phyloP scores from a whole-genome alignment of 2,113 vertebrate genomes.

The Crypturellus undulatus region DNA sequence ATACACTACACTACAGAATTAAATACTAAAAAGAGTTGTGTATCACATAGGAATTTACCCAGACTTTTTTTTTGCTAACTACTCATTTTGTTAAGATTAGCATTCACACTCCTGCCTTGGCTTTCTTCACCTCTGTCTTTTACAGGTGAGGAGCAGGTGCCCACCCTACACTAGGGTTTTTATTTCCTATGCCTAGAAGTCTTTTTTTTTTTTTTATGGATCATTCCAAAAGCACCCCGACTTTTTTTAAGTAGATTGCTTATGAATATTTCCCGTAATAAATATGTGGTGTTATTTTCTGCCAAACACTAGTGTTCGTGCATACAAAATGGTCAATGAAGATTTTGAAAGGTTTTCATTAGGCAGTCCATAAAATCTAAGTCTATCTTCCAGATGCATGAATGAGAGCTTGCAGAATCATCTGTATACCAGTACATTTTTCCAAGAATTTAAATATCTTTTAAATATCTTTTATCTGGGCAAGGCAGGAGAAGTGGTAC shows the following conservation, averaged over 20 bases:
- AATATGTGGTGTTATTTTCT: conserved; percentile 26
- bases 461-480: neutral
- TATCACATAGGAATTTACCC: neutral
- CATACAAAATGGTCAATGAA: conserved; percentile 53
- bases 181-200: conserved; percentile 31
- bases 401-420: conserved; percentile 18
- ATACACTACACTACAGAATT: neutral
- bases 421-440: conserved; percentile 5
- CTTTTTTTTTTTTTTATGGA: conserved; percentile 8
- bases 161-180: neutral
- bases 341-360: conserved; percentile 39
- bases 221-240: conserved; percentile 17
- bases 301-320: conserved; percentile 38
- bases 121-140: conserved; percentile 57
- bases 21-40: neutral
- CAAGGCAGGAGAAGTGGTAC: neutral
- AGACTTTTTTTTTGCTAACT: neutral
- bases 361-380: conserved; percentile 39
- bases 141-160: conserved; percentile 54
- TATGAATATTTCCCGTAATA: conserved; percentile 38
- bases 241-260: conserved; percentile 32
- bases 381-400: neutral
- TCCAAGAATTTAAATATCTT: neutral
- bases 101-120: neutral
- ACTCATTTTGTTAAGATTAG: neutral